These are phyloP conservation scores for Drosophila phalerata DNA, from an alignment of 2,888 invertebrate genomes.

Conservation along the genomic window DNA sequence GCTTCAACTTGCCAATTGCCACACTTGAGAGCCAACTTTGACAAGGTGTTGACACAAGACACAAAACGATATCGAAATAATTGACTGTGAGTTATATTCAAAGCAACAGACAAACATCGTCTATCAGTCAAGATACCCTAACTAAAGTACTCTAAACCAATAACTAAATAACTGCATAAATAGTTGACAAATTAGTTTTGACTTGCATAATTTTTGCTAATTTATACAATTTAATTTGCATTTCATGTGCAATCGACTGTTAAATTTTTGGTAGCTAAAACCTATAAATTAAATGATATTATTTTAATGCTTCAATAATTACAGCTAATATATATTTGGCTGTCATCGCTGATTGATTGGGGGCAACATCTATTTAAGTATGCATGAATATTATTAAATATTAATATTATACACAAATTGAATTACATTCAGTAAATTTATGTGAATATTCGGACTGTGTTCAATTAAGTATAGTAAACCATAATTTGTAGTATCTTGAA, in stretches of 20 bases:
- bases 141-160: neutral
- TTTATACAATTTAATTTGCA: slow-evolving; percentile 51
- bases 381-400: neutral
- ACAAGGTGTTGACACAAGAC: slow-evolving; percentile 65
- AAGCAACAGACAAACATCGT: slow-evolving; percentile 1
- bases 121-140: neutral
- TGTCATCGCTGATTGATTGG: slow-evolving; percentile 1
- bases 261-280: slow-evolving; percentile 26
- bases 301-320: slow-evolving; percentile 18
- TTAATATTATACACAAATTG: neutral
- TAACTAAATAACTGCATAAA: neutral
- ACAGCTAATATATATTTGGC: slow-evolving; percentile 14
- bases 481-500: neutral
- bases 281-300: slow-evolving; percentile 9
- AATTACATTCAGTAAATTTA: neutral
- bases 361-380: neutral
- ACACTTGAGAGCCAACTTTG: slow-evolving; percentile 58
- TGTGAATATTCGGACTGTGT: neutral
- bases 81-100: slow-evolving; percentile 16
- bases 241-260: slow-evolving; percentile 45
- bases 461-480: neutral
- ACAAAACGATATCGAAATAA: slow-evolving; percentile 23
- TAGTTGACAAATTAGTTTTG: slow-evolving; percentile 10
- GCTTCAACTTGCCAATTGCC: slow-evolving; percentile 45
- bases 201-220: slow-evolving; percentile 18